These are phyloP conservation scores for Bombyx huttoni DNA, from an alignment of 2,888 invertebrate genomes.

Conservation along the genomic window DNA sequence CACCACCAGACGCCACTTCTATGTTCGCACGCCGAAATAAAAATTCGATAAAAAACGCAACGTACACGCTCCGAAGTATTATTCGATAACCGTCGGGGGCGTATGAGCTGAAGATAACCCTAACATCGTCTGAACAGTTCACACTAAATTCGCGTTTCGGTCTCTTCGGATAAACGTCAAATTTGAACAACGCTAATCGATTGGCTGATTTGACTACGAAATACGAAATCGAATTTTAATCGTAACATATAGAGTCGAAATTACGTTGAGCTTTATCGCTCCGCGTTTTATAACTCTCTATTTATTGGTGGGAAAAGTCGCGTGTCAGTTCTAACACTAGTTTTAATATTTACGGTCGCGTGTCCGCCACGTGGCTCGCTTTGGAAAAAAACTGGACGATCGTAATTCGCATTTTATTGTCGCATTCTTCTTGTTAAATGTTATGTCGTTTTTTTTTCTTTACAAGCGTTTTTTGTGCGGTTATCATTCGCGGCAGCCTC, in stretches of 20 bases:
- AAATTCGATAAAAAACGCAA: constrained; percentile 61
- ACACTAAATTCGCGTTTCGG: not conserved
- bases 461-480: constrained; percentile 38
- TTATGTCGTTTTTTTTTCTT: constrained; percentile 51
- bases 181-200: constrained; percentile 7
- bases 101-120: constrained; percentile 59
- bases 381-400: constrained; percentile 67
- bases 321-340: constrained; percentile 72
- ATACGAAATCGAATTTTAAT: constrained; percentile 11
- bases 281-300: constrained; percentile 60
- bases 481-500: constrained; percentile 4
- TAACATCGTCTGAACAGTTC: constrained; percentile 18
- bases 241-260: constrained; percentile 6
- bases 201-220: not conserved
- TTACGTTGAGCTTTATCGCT: constrained; percentile 20
- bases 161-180: constrained; percentile 9
- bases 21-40: constrained; percentile 58
- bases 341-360: constrained; percentile 67
- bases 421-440: constrained; percentile 62
- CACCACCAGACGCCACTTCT: constrained; percentile 57
- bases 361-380: constrained; percentile 50
- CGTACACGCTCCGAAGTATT: constrained; percentile 61
- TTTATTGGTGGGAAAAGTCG: constrained; percentile 71
- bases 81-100: constrained; percentile 70
- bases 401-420: constrained; percentile 68